phyloP scores from a whole-genome alignment of 2,888 invertebrate species.

The Rhimphoctona megacephalus region DNA sequence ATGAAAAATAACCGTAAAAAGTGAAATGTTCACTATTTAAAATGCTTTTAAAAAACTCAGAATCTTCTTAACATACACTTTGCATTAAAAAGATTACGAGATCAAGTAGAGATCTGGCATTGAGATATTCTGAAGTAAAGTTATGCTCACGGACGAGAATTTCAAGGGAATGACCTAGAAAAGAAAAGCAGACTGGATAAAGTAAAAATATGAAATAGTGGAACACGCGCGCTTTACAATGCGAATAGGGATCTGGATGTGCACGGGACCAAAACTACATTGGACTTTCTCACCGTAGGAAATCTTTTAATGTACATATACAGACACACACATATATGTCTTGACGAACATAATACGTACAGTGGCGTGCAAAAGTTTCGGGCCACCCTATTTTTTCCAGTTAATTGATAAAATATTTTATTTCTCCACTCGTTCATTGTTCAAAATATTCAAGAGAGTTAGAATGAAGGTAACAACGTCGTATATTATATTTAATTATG shows the following conservation, averaged over 20 bases:
- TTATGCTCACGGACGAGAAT: constrained; percentile 70
- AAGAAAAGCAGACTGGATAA: constrained; percentile 80
- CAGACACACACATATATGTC: background rate
- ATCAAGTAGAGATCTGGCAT: constrained; percentile 65
- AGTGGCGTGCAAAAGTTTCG: too few species aligned
- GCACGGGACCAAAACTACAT: constrained; percentile 82
- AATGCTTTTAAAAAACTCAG: background rate
- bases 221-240: constrained; percentile 75
- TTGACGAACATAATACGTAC: background rate
- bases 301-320: constrained; percentile 42
- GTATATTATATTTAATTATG: too few species aligned
- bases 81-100: constrained; percentile 41
- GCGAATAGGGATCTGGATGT: constrained; percentile 82
- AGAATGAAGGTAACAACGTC: too few species aligned
- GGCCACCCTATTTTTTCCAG: too few species aligned
- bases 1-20: background rate
- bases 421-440: too few species aligned
- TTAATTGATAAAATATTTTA: too few species aligned
- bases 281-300: constrained; percentile 80
- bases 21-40: background rate
- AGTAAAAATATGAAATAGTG: constrained; percentile 80
- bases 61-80: background rate
- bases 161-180: constrained; percentile 80
- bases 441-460: too few species aligned
- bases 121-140: constrained; percentile 19